Evolutionary conservation across 2,113 vertebrate species (phyloP).

Genomic region (Microtus montanus): DNA sequence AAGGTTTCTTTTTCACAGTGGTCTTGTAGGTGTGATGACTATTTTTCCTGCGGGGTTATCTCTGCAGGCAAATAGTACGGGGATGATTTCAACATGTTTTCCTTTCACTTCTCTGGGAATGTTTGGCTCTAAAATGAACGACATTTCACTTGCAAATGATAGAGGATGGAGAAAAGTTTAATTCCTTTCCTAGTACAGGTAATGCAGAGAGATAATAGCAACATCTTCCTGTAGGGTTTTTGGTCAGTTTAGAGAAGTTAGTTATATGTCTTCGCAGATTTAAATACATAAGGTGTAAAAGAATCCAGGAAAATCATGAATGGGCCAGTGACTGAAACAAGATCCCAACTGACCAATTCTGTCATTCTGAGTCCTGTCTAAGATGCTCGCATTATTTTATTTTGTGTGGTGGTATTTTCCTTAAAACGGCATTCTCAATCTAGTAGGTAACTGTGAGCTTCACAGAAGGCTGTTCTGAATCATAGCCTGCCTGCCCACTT

Average conservation of each 20-base stretch:
- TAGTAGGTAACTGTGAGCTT: neutral
- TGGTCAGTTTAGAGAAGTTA: neutral
- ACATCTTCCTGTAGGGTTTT: neutral
- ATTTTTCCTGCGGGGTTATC: neutral
- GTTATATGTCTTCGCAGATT: neutral
- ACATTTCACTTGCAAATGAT: neutral
- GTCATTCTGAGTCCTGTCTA: neutral
- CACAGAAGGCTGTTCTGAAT: neutral
- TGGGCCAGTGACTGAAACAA: neutral
- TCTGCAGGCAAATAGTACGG: neutral
- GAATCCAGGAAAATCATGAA: neutral
- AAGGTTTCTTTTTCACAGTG: neutral
- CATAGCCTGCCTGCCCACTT: neutral
- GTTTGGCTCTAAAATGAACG: neutral
- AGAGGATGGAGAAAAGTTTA: neutral
- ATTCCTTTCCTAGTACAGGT: neutral
- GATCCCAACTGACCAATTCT: neutral
- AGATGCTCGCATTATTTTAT: neutral
- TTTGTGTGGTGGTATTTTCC: neutral
- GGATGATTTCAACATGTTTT: neutral
- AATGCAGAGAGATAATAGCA: neutral
- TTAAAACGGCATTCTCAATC: neutral
- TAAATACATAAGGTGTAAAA: neutral
- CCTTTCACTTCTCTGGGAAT: neutral
- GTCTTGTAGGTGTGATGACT: neutral